Evolutionary conservation across 2,888 invertebrate genomes (phyloP).

Genomic region (Acleris sparsana): DNA sequence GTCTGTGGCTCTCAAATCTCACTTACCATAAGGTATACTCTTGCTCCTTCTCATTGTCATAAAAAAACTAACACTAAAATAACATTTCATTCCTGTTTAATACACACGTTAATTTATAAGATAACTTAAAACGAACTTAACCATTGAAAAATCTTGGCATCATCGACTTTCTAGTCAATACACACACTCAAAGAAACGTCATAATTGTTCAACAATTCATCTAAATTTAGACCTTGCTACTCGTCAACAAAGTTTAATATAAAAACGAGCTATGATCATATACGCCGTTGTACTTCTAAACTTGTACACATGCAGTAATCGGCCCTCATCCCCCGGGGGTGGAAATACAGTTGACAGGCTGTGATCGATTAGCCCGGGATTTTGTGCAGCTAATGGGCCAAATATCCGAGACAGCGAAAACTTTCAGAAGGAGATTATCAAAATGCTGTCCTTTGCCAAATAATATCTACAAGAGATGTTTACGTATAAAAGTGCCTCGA

Average conservation of each 20-base stretch:
- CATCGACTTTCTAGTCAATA: background rate
- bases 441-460: background rate
- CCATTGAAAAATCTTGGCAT: background rate
- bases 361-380: conserved; percentile 27
- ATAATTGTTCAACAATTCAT: background rate
- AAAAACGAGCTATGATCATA: background rate
- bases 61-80: too few species aligned
- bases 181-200: background rate
- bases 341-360: background rate
- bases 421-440: background rate
- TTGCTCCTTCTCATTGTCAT: too few species aligned
- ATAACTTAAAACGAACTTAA: background rate
- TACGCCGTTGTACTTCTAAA: background rate
- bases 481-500: too few species aligned
- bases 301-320: conserved; percentile 8
- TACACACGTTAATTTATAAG: background rate
- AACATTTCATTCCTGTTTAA: background rate
- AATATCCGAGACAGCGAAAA: conserved; percentile 4
- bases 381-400: conserved; percentile 2
- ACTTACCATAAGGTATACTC: too few species aligned
- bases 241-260: background rate
- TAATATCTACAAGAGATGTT: background rate
- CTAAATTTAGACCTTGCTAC: background rate
- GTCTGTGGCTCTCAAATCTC: too few species aligned
- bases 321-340: background rate